Evolutionary conservation across 2,113 vertebrate genomes (phyloP), one percentile per base, ranked within the genome.

Genomic region (Oreochromis niloticus): DNA sequence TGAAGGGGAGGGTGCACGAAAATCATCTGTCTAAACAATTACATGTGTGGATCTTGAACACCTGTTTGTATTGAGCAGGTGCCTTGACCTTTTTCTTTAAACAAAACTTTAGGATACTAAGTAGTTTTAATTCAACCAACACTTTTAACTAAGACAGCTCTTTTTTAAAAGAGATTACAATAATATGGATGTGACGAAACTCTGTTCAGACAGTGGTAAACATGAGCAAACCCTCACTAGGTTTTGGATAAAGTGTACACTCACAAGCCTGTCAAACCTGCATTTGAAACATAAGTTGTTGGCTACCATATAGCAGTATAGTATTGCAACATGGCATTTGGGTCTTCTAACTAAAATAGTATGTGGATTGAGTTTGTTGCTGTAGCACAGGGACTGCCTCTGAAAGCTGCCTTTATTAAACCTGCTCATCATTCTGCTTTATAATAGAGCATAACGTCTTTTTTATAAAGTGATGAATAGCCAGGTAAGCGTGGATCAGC

Each of bases 21-120:
- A 80, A 87, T 94, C 91, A 91, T 86, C 91, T 93, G 91, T 95
- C 86, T 79, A 94, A 95, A 95, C 91, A 95, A 82, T 75, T 54
- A 57, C 83, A 61, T 87, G 83, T 88, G 85, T 73, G 59, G 52
- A 85, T 88, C 22, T 80, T 54, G 55, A 86, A 83, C 94, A 95
- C 93, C 94, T 95, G 94, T 94, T 94, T 89, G 52, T 85, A 46
- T 17, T 17, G 59, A 56, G 27, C 22, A 9, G 63, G 83, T 82
- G 86, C 61, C 79, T 85, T 73, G 22, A 89, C 63, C 80, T 89
- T 61, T 43, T 24, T 71, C n/a, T 43, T 71, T 71, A 24, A 90
- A 57, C 68, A 59, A 82, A 92, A 87, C 82, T 41, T 9, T 14
- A 50, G 16, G 41, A 43, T 83, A 80, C 55, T 46, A 57, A 90